phyloP scores from a whole-genome alignment of 2,797 vertebrate genomes.

The Odontamblyopus lacepedii region DNA sequence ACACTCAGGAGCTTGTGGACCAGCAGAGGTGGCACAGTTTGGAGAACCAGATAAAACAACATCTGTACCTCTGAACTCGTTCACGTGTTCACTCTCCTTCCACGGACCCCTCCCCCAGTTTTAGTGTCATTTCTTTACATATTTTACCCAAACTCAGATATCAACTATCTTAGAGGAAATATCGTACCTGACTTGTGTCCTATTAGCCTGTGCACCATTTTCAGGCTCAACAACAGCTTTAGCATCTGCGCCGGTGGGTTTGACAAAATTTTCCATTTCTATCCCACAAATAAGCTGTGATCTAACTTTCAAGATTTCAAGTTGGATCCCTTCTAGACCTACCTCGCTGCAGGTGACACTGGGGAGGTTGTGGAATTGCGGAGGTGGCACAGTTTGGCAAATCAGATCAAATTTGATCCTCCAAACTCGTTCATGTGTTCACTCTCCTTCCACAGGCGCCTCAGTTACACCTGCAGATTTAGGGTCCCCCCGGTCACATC shows the following conservation, averaged over 20 bases:
- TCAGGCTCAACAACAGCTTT: background rate
- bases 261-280: background rate
- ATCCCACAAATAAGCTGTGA: background rate
- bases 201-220: too few relatives aligned
- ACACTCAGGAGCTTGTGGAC: too few relatives aligned
- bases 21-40: background rate
- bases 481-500: background rate
- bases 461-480: background rate
- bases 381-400: background rate
- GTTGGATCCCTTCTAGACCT: background rate
- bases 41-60: background rate
- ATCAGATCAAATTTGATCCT: background rate
- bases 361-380: too few relatives aligned
- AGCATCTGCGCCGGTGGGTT: background rate
- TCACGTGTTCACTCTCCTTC: background rate
- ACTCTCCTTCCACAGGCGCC: background rate
- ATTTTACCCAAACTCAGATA: too few relatives aligned
- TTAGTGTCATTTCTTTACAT: too few relatives aligned
- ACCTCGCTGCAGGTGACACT: too few relatives aligned
- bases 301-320: background rate
- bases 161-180: too few relatives aligned
- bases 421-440: background rate
- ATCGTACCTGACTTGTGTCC: too few relatives aligned
- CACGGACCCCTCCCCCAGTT: background rate
- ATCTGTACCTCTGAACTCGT: background rate